Evolutionary conservation across 2,797 vertebrate genomes (phyloP), one percentile per base, ranked within the genome.

Genomic region (Spinibarbus caldwelli): DNA sequence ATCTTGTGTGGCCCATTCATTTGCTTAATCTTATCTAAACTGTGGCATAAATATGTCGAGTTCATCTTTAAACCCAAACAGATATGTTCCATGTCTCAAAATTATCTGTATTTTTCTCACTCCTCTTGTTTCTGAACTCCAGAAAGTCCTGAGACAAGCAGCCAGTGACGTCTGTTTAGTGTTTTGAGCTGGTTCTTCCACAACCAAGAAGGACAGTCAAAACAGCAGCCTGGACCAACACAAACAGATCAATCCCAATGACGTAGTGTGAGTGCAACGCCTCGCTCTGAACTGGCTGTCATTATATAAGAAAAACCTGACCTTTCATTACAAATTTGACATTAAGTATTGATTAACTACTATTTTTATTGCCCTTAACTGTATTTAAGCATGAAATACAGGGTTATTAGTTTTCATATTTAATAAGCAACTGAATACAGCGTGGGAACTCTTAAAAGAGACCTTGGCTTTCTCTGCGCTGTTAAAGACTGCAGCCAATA

Each of bases 121-220:
- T 87, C 68, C 77, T 73, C 71, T 64, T 26, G 2, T 86, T 38
- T 82, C 38, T n/a, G 52, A 78, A 83, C 17, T 76, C 38, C 15
- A 81, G 62, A 85, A 49, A 62, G 34, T 34, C 29, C 36, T 45
- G 21, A 68, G 64, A 82, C 15, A 17, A 71, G 71, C 66, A 47
- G 71, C 23, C 59, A 34, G 19, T 82, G 85, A 80, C 52, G 76
- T 84, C 70, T 90, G 88, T 79, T 88, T 81, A 85, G 82, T 88
- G 78, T 89, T 90, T 88, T 85, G 52, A 78, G 57, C 72, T 87
- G 64, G 76, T 87, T 52, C 59, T 78, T 86, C 57, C 59, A 78
- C 47, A 86, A 89, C 57, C 83, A 85, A 86, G 88, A 91, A 86
- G 83, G 86, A 84, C 83, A 87, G 87, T 87, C 86, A 87, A 86